Conservation (phyloP, 1,140 invertebrate species). For the Trichonephila inaurata region DNA sequence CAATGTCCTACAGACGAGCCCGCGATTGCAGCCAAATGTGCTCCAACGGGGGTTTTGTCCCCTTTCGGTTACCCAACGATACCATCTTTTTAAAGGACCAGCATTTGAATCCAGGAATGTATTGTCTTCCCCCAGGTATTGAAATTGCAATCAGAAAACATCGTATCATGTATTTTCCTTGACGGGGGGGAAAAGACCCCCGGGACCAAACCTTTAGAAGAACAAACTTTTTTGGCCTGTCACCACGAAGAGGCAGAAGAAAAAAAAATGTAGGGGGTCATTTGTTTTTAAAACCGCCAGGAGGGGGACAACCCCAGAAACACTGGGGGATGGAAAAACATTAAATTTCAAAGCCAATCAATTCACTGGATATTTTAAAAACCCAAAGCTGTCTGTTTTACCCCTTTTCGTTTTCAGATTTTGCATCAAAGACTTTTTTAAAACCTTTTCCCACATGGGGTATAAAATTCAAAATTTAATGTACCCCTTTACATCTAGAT, state of each 20-base stretch:
- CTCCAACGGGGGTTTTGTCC: background rate
- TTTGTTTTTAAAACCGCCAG: background rate
- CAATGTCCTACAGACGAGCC: too few relatives aligned
- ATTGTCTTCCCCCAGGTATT: slow-evolving; percentile 1
- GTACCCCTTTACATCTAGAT: too few relatives aligned
- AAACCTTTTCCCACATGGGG: background rate
- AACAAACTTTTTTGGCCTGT: background rate
- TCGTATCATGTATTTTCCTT: background rate
- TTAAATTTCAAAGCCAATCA: background rate
- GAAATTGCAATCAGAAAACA: slow-evolving; percentile 6
- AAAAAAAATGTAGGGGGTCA: background rate
- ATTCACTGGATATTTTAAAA: too few relatives aligned
- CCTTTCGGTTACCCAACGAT: background rate
- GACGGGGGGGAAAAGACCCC: background rate
- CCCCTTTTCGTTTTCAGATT: background rate
- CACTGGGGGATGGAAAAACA: background rate
- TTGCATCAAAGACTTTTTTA: background rate
- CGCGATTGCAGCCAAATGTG: too few relatives aligned
- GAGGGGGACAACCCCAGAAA: background rate
- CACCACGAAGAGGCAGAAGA: background rate
- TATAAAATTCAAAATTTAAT: too few relatives aligned
- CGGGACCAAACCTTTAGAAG: background rate
- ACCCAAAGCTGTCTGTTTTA: too few relatives aligned
- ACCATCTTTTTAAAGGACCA: background rate
- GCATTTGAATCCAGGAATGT: background rate